Conservation (phyloP, 2,888 invertebrate genomes). For the Trichogramma dendrolimi region DNA sequence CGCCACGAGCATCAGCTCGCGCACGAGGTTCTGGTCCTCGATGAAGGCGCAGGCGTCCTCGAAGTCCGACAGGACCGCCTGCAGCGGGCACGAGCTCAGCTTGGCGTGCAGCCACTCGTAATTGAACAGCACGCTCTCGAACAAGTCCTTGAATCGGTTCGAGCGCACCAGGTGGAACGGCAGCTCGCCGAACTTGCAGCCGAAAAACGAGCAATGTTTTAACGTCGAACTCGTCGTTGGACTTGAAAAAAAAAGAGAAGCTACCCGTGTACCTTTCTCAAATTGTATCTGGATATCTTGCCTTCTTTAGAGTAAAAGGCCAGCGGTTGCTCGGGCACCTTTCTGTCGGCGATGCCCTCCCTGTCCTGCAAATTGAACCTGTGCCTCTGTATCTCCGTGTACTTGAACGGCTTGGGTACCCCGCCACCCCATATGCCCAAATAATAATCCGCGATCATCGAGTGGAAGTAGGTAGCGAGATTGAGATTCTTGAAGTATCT, state of each 20-base stretch:
- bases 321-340: conserved; percentile 90
- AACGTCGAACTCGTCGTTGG: background rate
- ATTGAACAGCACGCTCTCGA: conserved; percentile 90
- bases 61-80: conserved; percentile 90
- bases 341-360: conserved; percentile 86
- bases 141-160: conserved; percentile 83
- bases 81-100: conserved; percentile 89
- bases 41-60: conserved; percentile 86
- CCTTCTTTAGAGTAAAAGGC: conserved; percentile 90
- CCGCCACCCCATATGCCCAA: conserved; percentile 96
- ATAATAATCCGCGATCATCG: conserved; percentile 96
- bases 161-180: conserved; percentile 93
- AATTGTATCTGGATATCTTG: conserved; percentile 82
- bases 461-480: conserved; percentile 94
- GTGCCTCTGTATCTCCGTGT: conserved; percentile 93
- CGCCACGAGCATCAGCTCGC: conserved; percentile 87
- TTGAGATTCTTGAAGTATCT: conserved; percentile 97
- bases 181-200: conserved; percentile 80
- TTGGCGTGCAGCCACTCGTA: conserved; percentile 98
- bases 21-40: conserved; percentile 75
- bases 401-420: conserved; percentile 90
- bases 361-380: conserved; percentile 82
- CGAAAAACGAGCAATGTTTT: conserved; percentile 3
- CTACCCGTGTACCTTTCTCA: conserved; percentile 70
- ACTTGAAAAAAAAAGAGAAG: background rate